Percentiles rank a stretch among this genome's conserved stretches.
These are phyloP conservation scores for Rambutsinella grinnellia DNA, from an alignment of 2,888 invertebrate genomes.

Conservation along the genomic window DNA sequence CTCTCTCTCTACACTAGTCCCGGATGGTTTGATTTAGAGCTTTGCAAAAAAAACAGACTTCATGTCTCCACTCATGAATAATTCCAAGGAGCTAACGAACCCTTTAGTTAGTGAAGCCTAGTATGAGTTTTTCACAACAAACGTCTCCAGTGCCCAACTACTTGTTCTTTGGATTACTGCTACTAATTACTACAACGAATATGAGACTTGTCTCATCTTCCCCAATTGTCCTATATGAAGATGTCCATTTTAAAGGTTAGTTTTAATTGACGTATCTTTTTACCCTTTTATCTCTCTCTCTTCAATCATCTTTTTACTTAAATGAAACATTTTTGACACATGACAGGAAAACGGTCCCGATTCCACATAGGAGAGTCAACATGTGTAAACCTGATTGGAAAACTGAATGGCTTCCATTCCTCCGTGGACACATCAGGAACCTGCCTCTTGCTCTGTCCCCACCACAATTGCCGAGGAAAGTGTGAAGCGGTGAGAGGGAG, in stretches of 20 bases:
- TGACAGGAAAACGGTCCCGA: conserved; percentile 39
- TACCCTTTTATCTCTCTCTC: not conserved
- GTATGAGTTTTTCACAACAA: not conserved
- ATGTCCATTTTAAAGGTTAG: conserved; percentile 48
- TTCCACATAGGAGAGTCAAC: conserved; percentile 23
- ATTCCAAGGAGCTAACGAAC: not conserved
- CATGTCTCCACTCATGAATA: not conserved
- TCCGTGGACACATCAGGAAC: conserved; percentile 46
- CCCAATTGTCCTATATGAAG: conserved; percentile 52
- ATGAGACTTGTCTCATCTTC: conserved; percentile 20
- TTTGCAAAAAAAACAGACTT: not conserved
- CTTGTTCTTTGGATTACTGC: conserved; percentile 7
- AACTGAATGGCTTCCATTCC: conserved; percentile 53
- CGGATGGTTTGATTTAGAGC: not conserved
- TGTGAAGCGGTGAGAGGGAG: conserved; percentile 21
- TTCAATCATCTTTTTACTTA: not conserved
- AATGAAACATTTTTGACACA: no score
- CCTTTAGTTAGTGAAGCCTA: not conserved
- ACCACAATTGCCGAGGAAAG: conserved; percentile 47
- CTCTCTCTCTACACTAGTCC: not conserved
- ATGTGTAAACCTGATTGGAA: conserved; percentile 52
- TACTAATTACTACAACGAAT: not conserved
- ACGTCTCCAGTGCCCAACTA: not conserved
- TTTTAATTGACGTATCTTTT: no score
- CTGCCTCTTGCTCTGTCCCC: conserved; percentile 48